Base-by-base conservation (phyloP, 2,113 vertebrate species). In the Anser cygnoides region DNA sequence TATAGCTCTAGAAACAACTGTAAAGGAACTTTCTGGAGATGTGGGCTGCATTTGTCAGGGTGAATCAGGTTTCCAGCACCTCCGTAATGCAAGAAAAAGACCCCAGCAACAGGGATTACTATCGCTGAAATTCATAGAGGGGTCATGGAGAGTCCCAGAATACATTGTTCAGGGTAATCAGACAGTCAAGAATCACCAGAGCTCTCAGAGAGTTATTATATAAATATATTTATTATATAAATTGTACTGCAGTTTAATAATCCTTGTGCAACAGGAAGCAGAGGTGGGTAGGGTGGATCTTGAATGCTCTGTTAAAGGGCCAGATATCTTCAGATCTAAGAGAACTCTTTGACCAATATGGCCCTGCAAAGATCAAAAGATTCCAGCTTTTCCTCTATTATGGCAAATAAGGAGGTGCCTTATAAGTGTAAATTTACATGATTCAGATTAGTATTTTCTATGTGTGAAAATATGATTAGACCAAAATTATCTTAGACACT, bases 401-500 rank as follows among this genome's bases (percentile, higher is more conserved):
- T 3, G 39, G 14, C n/a, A 92, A 92, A 88, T 29, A 52, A 49
- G 4, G 15, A 37, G 11, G 33, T 43, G 28, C 29, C 33, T 68
- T 52, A 2, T 6, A 68, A 41, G 2, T 2, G 4, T 7, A 76
- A 44, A 3, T 1, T 4, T 49, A 80, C 5, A 26, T 12, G 16
- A 63, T 59, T 71, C 39, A 76, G 49, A 61, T 55, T 43, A 75
- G 82, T 83, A 87, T 82, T 87, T 74, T 81, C 41, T 63, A 14
- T 20, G 9, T 18, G 15, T 33, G 89, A 74, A 90, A 90, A 71
- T 22, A 93, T 2, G 10, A 18, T 33, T 65, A 79, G 21, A 78
- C 41, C 10, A 28, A 86, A 83, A 16, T 35, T 16, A 77, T 19
- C 39, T 76, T 82, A 62, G 29, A 57, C 68, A 19, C 23, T 44